Evolutionary conservation across 2,888 invertebrate genomes (phyloP).

Genomic region (Euzophera pinguis): DNA sequence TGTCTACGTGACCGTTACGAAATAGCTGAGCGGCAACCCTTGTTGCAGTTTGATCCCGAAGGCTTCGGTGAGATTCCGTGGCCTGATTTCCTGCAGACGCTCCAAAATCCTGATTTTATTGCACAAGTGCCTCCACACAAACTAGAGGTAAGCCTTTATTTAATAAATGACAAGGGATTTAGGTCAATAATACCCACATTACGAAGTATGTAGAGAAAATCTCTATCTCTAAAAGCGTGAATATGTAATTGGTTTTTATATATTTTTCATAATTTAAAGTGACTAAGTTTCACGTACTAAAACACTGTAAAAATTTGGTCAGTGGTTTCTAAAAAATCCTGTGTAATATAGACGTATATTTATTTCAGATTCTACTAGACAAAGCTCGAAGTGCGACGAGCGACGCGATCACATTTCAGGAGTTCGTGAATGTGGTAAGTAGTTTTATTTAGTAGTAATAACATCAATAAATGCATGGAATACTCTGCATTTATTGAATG

Average conservation of each 20-base stretch:
- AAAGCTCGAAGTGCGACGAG: constrained; percentile 85
- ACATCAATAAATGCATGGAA: too few species aligned
- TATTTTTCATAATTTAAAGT: too few species aligned
- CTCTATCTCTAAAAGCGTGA: too few species aligned
- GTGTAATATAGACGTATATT: constrained; percentile 4
- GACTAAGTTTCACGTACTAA: too few species aligned
- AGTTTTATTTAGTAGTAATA: not conserved
- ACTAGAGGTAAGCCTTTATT: constrained; percentile 75
- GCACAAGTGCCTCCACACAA: constrained; percentile 87
- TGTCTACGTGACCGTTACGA: constrained; percentile 43
- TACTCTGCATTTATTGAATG: too few species aligned
- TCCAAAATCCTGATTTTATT: constrained; percentile 88
- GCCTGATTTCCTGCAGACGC: constrained; percentile 88
- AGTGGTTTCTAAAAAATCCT: too few species aligned
- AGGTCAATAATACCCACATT: too few species aligned
- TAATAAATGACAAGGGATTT: constrained; percentile 23
- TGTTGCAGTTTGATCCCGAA: constrained; percentile 91
- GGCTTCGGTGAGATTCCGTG: constrained; percentile 96
- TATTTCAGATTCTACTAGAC: constrained; percentile 81
- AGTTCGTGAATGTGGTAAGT: constrained; percentile 97
- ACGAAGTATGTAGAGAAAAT: too few species aligned
- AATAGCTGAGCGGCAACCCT: constrained; percentile 18
- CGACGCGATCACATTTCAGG: constrained; percentile 93
- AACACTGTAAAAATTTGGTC: too few species aligned
- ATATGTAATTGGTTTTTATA: too few species aligned